Evolutionary conservation across 2,797 vertebrate species (phyloP).

Genomic region (Parotocinclus haroldoi): DNA sequence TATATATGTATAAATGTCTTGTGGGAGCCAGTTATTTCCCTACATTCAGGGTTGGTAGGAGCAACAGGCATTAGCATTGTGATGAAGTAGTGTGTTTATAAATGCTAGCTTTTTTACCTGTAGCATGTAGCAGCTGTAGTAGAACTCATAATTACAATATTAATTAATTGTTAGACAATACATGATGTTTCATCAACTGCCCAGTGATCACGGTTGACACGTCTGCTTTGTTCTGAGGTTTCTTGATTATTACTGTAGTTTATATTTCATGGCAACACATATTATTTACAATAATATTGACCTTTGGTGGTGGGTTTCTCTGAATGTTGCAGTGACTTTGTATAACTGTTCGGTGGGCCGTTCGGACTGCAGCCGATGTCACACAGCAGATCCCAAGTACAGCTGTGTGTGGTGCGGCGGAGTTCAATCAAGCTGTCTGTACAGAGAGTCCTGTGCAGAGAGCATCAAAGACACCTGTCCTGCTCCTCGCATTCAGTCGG

Average conservation of each 20-base stretch:
- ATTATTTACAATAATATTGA: neutral
- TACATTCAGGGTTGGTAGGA: conserved; percentile 2
- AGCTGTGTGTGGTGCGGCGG: conserved; percentile 91
- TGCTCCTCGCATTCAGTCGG: conserved; percentile 85
- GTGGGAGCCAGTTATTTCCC: conserved; percentile 16
- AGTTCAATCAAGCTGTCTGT: conserved; percentile 75
- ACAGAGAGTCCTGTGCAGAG: conserved; percentile 78
- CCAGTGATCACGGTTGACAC: conserved; percentile 22
- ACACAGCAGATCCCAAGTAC: conserved; percentile 82
- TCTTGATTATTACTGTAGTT: neutral
- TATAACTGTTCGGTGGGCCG: conserved; percentile 94
- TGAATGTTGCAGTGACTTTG: conserved; percentile 77
- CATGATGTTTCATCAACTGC: conserved; percentile 6
- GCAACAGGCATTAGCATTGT: conserved; percentile 12
- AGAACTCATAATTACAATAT: conserved; percentile 8
- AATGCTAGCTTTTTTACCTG: conserved; percentile 3
- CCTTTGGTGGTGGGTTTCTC: neutral
- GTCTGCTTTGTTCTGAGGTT: neutral
- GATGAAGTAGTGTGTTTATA: conserved; percentile 30
- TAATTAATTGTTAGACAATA: neutral
- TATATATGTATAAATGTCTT: neutral
- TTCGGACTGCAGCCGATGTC: conserved; percentile 91
- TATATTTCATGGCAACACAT: no score
- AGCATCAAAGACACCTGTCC: conserved; percentile 81
- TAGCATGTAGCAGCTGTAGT: conserved; percentile 15